Evolutionary conservation across 2,888 invertebrate species (phyloP), one percentile per base, ranked within the genome.

Genomic region (Cosmia pyralina): DNA sequence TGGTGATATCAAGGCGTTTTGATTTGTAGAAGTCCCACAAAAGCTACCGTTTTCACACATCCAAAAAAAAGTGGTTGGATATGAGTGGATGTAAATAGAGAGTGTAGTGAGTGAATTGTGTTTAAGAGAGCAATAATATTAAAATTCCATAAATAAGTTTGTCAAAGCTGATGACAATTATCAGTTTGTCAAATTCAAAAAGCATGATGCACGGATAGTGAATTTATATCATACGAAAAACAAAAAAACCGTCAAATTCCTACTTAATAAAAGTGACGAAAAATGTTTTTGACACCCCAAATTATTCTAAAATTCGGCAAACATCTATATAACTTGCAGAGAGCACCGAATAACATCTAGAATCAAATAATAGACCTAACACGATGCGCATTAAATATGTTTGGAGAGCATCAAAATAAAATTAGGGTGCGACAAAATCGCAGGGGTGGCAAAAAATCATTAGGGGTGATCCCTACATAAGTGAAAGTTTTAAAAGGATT

Each of bases 401-500:
- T 64, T 48, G 19, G 22, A 63, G 41, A 48, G 55, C 22, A 60
- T 52, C 58, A 48, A 60, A 64, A 79, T 57, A 79, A 78, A 58
- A 67, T 38, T 7, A 79, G 79, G 79, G 79, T 60, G 78, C 63
- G n/a, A 13, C 46, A 19, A 22, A 53, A 46, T 53, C 22, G 50
- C 55, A 75, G 69, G 79, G 79, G 79, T 64, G 57, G 52, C 59
- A 52, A 64, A 75, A 64, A 75, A 28, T 19, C 2, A n/a, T 55
- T n/a, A 52, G 46, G 69, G 75, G 66, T 50, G 59, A 55, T 28
- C 28, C n/a, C 48, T 28, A n/a, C 59, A 4, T 6, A 38, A 38
- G 38, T 28, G 28, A 28, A 79, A 57, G 19, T 62, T 58, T 64
- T 64, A 63, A 50, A 79, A 73, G 19, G 28, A 65, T 58, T 60